Base-by-base conservation (phyloP, 2,888 invertebrate species). In the Conops quadrifasciatus region DNA sequence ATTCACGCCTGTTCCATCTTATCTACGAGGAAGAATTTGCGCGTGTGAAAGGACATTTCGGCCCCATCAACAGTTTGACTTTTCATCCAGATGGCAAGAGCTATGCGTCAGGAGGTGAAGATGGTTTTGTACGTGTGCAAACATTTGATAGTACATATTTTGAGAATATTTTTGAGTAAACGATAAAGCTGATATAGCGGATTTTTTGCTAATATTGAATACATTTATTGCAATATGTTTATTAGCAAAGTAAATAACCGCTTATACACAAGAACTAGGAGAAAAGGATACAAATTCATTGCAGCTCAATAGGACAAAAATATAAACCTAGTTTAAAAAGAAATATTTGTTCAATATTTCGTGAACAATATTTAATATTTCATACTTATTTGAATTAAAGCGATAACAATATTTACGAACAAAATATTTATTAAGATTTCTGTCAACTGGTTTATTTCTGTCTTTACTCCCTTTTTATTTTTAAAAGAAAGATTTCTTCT, bases 71-170 rank as follows among this genome's bases (percentile, higher is more conserved):
- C 90, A 96, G 96, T 87, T 91, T 98, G 78, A 93, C 95, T 65
- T 99, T 98, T 88, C 97, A 98, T 87, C 99, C 99, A 1, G 96
- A 97, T 88, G 99, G 99, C 66, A 94, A 93, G 84, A 95, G 96
- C 83, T 97, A 96, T 86, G 94, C 95, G 71, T 96, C 97, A 67
- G 99, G 99, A 28, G 98, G 98, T 83, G 99, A 99, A 88, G 99
- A 99, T 87, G 99, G 99, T 88, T 98, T 96, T 84, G 94, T 98
- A 62, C 90, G 98, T 81, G 92, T 99, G 71, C 97, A 99, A 87
- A 92, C 92, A 82, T 98, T 99, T 84, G 99, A 99, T 89, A 93
- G 92, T 81, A 93, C 95, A 62, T 99, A 99, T 88, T 96, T 94
- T 87, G 97, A 98, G 83, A 80, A 80, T 73, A 81, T 81, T 60